Base-by-base conservation (phyloP, 2,888 invertebrate species). In the Pherbina coryleti region DNA sequence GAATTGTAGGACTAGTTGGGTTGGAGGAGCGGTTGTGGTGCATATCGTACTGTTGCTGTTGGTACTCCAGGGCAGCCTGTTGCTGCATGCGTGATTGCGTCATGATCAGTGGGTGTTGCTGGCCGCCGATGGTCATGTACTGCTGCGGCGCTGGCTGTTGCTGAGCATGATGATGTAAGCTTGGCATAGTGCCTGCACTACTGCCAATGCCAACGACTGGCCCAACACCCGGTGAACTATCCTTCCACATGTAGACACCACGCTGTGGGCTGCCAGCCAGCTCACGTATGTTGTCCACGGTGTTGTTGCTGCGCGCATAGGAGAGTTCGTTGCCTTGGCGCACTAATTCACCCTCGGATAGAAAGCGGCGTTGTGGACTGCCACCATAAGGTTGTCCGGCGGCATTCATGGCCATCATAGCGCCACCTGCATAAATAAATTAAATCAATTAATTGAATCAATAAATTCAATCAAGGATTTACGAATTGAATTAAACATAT, bases 241-340 rank as follows among this genome's bases (percentile, higher is more conserved):
- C 95, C 86, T 94, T 94, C 95, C 94, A 95, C 91, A 93, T 93
- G 88, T 95, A 95, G 74, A 94, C 93, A 81, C 94, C 93, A 81
- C 96, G 92, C 89, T 96, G 96, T 71, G 96, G 96, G 72, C 95
- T 95, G 67, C 96, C 95, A 64, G 96, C 97, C 85, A 97, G 91
- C 89, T 97, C 97, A 81, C 96, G 92, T 86, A 96, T 96, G 90
- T 96, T 96, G 90, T 95, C 96, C 81, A 95, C 95, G 76, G 94
- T 94, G 89, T 94, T 94, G 90, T 93, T 95, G 82, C 93, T 92
- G 79, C 94, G 91, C 1, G 93, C 92, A 86, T 93, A 93, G 2
- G 92, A 91, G 79, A 94, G 91, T 84, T 93, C 93, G 69, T 82
- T 85, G 77, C 92, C 92, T 84, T 93, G 93, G 83, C 95, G 92